These are phyloP conservation scores for Zeugodacus cucurbitae DNA, from an alignment of 1,140 invertebrate genomes.

Conservation along the genomic window DNA sequence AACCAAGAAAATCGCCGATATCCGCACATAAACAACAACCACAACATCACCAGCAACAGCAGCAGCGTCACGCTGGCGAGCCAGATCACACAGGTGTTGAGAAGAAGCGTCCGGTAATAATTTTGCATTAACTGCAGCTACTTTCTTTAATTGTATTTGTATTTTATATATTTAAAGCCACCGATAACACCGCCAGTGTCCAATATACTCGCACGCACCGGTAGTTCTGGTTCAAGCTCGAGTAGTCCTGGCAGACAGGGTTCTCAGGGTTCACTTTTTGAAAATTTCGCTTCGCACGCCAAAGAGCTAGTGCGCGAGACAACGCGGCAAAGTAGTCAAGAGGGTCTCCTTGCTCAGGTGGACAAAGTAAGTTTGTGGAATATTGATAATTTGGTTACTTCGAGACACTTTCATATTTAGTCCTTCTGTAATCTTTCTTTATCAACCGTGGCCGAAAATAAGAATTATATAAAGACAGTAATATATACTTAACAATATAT, in stretches of 20 bases:
- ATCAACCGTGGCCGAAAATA: too few relatives aligned
- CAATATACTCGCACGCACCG: conserved; percentile 74
- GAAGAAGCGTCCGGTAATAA: conserved; percentile 56
- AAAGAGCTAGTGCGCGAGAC: conserved; percentile 88
- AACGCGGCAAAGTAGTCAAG: conserved; percentile 87
- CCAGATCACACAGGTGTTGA: conserved; percentile 49
- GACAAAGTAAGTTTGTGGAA: conserved; percentile 76
- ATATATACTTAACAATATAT: too few relatives aligned
- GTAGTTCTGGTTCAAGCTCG: conserved; percentile 72
- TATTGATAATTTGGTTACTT: background rate
- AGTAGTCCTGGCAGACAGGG: conserved; percentile 72
- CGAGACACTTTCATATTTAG: too few relatives aligned
- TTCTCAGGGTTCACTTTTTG: conserved; percentile 83
- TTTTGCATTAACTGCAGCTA: background rate
- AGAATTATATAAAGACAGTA: too few relatives aligned
- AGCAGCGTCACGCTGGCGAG: conserved; percentile 53
- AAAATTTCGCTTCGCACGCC: conserved; percentile 86
- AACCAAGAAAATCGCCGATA: conserved; percentile 42
- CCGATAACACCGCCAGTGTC: conserved; percentile 70
- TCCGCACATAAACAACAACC: background rate
- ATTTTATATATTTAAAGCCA: conserved; percentile 47
- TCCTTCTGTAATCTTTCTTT: background rate
- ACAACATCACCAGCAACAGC: conserved; percentile 1
- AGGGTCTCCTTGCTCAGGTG: conserved; percentile 88
- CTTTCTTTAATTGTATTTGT: background rate